phyloP scores from a whole-genome alignment of 2,113 vertebrate genomes.

The Rana temporaria region DNA sequence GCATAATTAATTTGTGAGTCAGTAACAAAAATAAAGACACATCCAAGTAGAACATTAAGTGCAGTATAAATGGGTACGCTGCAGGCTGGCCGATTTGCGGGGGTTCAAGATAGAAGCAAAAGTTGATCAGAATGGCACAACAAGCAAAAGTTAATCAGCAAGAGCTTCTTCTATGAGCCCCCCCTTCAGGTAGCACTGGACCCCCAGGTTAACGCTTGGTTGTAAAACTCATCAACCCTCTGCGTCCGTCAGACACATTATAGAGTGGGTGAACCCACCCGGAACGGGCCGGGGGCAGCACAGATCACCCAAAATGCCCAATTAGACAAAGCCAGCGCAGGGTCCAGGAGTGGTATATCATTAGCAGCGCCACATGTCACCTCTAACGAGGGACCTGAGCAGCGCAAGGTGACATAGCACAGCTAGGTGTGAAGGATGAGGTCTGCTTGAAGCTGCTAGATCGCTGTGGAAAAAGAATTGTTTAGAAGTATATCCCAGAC shows the following conservation, averaged over 20 bases:
- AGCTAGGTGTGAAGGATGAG: slow-evolving; percentile 47
- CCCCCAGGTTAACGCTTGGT: slow-evolving; percentile 32
- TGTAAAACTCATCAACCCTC: slow-evolving; percentile 50
- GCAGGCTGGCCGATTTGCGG: neutral
- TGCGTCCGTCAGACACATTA: slow-evolving; percentile 43
- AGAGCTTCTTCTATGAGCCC: neutral
- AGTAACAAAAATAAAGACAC: neutral
- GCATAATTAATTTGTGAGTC: neutral
- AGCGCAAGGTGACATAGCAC: slow-evolving; percentile 48
- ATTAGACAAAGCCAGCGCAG: slow-evolving; percentile 37
- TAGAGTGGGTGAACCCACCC: slow-evolving; percentile 37
- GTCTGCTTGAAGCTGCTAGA: slow-evolving; percentile 13
- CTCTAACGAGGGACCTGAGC: slow-evolving; percentile 51
- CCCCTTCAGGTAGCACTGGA: slow-evolving; percentile 2
- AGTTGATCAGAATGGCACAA: neutral
- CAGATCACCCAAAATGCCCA: slow-evolving; percentile 41
- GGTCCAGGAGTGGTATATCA: slow-evolving; percentile 26
- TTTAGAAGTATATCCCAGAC: slow-evolving; percentile 8
- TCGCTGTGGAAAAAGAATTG: slow-evolving; percentile 3
- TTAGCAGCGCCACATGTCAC: slow-evolving; percentile 48
- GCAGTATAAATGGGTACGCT: neutral
- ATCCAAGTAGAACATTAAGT: too few species aligned
- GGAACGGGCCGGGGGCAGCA: slow-evolving; percentile 36
- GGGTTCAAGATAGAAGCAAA: neutral
- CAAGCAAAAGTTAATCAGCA: neutral